A percentile compares a stretch with the other conserved stretches of the same genome.
phyloP scores from a whole-genome alignment of 2,113 vertebrate genomes.

The Brevimyrus niger region DNA sequence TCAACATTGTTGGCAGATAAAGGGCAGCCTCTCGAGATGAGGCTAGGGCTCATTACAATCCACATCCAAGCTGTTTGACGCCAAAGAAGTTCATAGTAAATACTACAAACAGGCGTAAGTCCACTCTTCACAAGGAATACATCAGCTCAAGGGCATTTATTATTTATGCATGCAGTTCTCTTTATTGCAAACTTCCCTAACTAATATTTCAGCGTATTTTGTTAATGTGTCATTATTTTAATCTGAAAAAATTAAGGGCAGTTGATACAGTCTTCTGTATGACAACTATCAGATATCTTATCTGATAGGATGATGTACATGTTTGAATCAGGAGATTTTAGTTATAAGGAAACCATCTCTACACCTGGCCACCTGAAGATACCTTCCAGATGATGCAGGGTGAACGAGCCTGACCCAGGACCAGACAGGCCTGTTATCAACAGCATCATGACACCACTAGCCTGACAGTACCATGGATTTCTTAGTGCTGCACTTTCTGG shows the following conservation, averaged over 20 bases:
- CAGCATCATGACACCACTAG: neutral
- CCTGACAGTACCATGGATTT: neutral
- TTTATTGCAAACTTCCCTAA: neutral
- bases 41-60: neutral
- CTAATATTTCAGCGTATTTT: neutral
- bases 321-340: neutral
- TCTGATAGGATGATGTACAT: conserved; percentile 17
- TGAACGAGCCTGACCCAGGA: neutral
- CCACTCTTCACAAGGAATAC: neutral
- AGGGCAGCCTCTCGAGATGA: neutral
- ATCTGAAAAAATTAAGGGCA: neutral
- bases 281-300: conserved; percentile 25
- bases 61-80: neutral
- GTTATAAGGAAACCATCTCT: neutral
- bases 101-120: neutral
- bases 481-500: neutral
- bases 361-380: neutral
- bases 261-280: neutral
- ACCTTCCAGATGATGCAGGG: conserved; percentile 15
- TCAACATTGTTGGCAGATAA: neutral
- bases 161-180: conserved; percentile 1
- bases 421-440: neutral
- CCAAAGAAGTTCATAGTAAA: neutral
- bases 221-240: neutral
- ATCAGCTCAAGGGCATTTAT: neutral